These are phyloP conservation scores for Dromococcyx pavoninus DNA, from an alignment of 2,797 vertebrate genomes.

Conservation along the genomic window DNA sequence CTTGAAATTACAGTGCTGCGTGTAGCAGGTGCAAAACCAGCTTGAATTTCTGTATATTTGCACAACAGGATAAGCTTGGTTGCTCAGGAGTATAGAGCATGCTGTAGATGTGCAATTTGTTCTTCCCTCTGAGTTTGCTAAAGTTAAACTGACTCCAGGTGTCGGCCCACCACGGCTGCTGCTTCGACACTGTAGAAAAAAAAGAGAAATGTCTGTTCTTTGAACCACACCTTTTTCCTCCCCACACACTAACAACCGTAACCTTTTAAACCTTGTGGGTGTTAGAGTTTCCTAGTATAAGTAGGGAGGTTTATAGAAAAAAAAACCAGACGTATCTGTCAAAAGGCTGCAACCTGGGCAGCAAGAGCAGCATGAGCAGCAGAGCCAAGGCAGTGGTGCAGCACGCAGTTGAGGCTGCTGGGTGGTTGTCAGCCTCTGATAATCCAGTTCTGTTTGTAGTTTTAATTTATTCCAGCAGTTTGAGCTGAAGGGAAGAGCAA, in stretches of 20 bases:
- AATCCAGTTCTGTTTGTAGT: too few relatives aligned
- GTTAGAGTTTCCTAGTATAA: neutral
- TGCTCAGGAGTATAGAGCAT: neutral
- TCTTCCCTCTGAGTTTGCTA: neutral
- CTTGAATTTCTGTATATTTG: neutral
- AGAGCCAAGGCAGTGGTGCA: accelerated
- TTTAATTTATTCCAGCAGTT: neutral
- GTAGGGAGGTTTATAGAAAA: neutral
- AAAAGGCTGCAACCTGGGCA: neutral
- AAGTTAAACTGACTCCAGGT: neutral
- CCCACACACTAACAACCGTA: neutral
- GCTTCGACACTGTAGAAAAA: neutral
- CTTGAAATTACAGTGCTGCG: neutral
- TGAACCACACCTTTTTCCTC: neutral
- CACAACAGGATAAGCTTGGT: neutral
- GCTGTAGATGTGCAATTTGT: neutral
- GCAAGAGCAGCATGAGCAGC: accelerated
- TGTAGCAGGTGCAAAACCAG: neutral
- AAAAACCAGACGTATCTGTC: neutral
- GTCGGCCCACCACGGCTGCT: neutral
- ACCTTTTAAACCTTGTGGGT: neutral
- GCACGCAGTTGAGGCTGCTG: accelerated
- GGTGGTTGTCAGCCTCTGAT: accelerated
- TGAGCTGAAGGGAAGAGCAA: neutral
- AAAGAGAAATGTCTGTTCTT: neutral